A percentile compares a stretch with the other conserved stretches of the same genome.
These are phyloP conservation scores for Coelinius sp. DNA, from an alignment of 2,888 invertebrate species.

Conservation along the genomic window DNA sequence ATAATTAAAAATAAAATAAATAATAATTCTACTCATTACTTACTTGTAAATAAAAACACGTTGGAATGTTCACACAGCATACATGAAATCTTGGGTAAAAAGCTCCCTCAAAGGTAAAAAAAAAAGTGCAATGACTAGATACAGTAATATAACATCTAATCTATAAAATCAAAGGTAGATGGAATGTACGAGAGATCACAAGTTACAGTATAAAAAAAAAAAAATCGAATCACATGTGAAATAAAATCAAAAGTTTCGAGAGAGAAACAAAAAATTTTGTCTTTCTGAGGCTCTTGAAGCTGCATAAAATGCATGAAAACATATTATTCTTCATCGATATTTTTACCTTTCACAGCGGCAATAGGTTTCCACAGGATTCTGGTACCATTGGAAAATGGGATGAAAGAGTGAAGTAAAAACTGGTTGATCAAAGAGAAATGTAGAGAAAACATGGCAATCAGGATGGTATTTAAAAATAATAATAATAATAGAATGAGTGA, in stretches of 20 bases:
- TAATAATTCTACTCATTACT: constrained; percentile 36
- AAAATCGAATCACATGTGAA: neutral
- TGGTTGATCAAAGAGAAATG: constrained; percentile 22
- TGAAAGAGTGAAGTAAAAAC: constrained; percentile 6
- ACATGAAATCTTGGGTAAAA: constrained; percentile 11
- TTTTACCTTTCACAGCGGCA: neutral
- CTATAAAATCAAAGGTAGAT: constrained; percentile 38
- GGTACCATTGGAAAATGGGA: neutral
- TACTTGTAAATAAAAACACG: constrained; percentile 33
- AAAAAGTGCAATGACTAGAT: constrained; percentile 36
- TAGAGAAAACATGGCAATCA: constrained; percentile 28
- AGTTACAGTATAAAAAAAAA: constrained; percentile 17
- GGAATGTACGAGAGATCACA: constrained; percentile 40
- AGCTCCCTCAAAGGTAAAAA: constrained; percentile 13
- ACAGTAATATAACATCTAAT: constrained; percentile 36
- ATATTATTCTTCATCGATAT: constrained; percentile 1
- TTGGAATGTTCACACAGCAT: constrained; percentile 39
- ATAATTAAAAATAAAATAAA: neutral
- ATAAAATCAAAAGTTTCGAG: constrained; percentile 4
- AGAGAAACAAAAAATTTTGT: neutral
- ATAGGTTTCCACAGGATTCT: neutral
- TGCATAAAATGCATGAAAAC: constrained; percentile 15
- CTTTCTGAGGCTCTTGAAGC: neutral
- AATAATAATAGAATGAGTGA: constrained; percentile 35
- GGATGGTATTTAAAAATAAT: constrained; percentile 29